Conservation (phyloP, 2,113 vertebrate genomes). For the Syrrhaptes paradoxus region DNA sequence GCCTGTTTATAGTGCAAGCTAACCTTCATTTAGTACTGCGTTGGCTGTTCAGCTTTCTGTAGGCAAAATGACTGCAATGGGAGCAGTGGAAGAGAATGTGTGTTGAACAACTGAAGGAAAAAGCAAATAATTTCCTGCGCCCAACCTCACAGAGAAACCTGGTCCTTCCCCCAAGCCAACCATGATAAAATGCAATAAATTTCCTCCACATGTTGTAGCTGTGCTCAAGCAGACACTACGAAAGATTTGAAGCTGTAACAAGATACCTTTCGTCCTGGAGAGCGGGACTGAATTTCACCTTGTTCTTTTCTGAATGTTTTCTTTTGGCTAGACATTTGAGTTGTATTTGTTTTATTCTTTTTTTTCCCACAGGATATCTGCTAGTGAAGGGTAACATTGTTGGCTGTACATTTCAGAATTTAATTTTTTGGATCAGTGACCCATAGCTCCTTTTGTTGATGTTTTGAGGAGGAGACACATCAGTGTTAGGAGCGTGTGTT, state of each 20-base stretch:
- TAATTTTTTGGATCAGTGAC: slow-evolving; percentile 67
- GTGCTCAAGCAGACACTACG: background rate
- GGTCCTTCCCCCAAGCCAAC: slow-evolving; percentile 34
- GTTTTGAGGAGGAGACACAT: slow-evolving; percentile 24
- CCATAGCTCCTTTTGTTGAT: slow-evolving; percentile 17
- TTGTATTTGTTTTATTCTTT: background rate
- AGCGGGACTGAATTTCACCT: background rate
- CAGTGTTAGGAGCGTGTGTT: background rate
- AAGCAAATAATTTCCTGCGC: background rate
- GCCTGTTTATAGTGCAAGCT: background rate
- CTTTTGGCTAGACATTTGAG: background rate
- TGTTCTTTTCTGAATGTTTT: slow-evolving; percentile 6
- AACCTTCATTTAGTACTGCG: background rate
- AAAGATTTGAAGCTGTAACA: slow-evolving; percentile 32
- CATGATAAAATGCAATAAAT: slow-evolving; percentile 33
- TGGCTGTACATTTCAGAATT: slow-evolving; percentile 27
- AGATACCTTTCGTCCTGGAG: background rate
- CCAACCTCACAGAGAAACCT: slow-evolving; percentile 16
- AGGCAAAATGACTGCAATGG: background rate
- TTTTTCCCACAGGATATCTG: background rate
- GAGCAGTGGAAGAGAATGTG: background rate
- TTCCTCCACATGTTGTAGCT: slow-evolving; percentile 15
- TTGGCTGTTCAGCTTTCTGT: background rate
- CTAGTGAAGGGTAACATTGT: background rate
- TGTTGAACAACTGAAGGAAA: slow-evolving; percentile 8